Evolutionary conservation across 2,888 invertebrate species (phyloP), one percentile per base, ranked within the genome.

Genomic region (Eudemis profundana): DNA sequence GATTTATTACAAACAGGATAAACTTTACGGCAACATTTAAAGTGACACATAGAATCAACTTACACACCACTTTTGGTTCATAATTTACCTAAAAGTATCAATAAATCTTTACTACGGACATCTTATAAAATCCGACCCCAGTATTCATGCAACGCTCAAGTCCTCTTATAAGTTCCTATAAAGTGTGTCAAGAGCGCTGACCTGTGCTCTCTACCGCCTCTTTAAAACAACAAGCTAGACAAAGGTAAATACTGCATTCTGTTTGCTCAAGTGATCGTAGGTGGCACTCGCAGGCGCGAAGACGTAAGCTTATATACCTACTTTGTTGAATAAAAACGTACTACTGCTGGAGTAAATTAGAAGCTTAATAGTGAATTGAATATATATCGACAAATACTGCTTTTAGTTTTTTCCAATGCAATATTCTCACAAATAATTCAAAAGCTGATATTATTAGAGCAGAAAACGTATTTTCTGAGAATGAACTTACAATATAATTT

Each of bases 261-360:
- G 80, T 86, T 85, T 83, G 78, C 78, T 72, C 86, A 88, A 88
- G 83, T 86, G 86, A 77, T 77, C 75, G 83, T 81, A 84, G 82
- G 84, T 83, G 78, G 82, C 74, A 83, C 82, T 84, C 75, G 72
- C 74, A 79, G 78, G 76, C 73, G 78, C 72, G 75, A 82, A 80
- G 77, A 79, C 76, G 72, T 54, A 46, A 54, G 53, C 14, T 17
- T 38, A 57, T 53, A 44, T 59, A 49, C 49, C 40, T 51, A 7
- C 36, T 27, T 51, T 50, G 23, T 57, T 63, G 40, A 57, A 59
- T 46, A 49, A 38, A 56, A 57, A 29, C 15, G 40, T 19, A 44
- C 57, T 47, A 36, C 38, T 36, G 21, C 36, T 14, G 40, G 40
- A 40, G n/a, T n/a, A 50, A 40, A 42, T 0, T 15, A 38, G 54